A percentile compares a stretch with the other conserved stretches of the same genome.
Conservation (phyloP, 2,113 vertebrate species). For the Pedetes capensis region DNA sequence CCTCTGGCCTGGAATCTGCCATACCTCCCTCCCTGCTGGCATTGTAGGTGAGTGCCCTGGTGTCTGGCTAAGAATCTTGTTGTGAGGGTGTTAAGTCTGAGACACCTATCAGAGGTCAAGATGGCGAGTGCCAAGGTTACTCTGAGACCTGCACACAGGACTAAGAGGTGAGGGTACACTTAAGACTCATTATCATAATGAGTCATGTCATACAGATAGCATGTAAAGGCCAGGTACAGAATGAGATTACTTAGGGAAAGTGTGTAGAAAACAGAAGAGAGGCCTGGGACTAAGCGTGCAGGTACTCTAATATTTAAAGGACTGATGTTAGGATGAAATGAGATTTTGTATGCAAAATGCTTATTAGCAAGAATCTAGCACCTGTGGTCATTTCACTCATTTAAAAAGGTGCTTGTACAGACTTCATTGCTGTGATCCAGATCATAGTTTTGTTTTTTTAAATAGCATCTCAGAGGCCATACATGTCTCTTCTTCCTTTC, state of each 20-base stretch:
- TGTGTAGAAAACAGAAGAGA: background rate
- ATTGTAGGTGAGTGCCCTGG: too few relatives aligned
- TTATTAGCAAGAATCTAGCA: background rate
- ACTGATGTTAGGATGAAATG: background rate
- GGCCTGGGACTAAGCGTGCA: background rate
- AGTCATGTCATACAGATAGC: accelerated
- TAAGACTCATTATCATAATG: background rate
- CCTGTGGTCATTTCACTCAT: background rate
- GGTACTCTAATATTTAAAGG: background rate
- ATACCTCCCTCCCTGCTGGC: too few relatives aligned
- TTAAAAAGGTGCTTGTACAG: background rate
- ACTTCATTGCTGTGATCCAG: background rate
- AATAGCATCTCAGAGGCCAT: background rate
- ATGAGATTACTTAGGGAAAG: background rate
- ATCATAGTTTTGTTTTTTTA: too few relatives aligned
- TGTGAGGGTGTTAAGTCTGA: too few relatives aligned
- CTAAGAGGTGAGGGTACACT: background rate
- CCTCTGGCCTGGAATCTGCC: too few relatives aligned
- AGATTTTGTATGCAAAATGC: background rate
- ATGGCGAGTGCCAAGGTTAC: background rate
- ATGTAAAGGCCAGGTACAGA: background rate
- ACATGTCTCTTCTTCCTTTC: background rate
- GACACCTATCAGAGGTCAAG: background rate
- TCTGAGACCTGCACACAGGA: background rate
- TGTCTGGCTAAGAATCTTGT: too few relatives aligned